Conservation (phyloP, 2,888 invertebrate genomes). For the Neocrepidodera transversa region DNA sequence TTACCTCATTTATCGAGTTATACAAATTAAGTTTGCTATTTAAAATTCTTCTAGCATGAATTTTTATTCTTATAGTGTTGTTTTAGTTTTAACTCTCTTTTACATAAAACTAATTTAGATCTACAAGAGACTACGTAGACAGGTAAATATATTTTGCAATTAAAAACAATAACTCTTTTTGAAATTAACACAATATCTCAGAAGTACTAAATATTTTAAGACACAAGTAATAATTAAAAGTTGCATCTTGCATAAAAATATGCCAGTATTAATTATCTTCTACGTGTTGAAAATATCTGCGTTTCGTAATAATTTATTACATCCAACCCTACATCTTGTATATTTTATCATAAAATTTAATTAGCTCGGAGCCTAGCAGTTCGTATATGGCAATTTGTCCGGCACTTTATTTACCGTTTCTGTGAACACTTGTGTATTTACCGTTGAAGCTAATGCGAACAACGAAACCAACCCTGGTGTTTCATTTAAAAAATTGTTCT, state of each 20-base stretch:
- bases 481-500: conserved; percentile 13
- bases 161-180: conserved; percentile 12
- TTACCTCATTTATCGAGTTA: too few relatives aligned
- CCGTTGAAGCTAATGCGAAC: conserved; percentile 11
- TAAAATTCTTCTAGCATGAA: too few relatives aligned
- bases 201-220: conserved; percentile 15
- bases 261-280: conserved; percentile 44
- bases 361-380: conserved; percentile 25
- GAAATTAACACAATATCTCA: conserved; percentile 11
- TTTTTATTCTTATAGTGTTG: too few relatives aligned
- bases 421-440: conserved; percentile 25
- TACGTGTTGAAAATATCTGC: conserved; percentile 40
- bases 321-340: conserved; percentile 30
- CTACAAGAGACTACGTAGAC: conserved; percentile 1
- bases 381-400: conserved; percentile 26
- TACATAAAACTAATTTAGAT: conserved; percentile 7
- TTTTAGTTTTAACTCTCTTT: too few relatives aligned
- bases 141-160: conserved; percentile 16
- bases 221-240: conserved; percentile 39
- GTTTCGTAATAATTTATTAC: conserved; percentile 35
- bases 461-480: conserved; percentile 16
- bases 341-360: conserved; percentile 36
- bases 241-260: conserved; percentile 48
- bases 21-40: too few relatives aligned
- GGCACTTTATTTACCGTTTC: conserved; percentile 26